Percentiles rank a stretch among this genome's conserved stretches.
phyloP scores from a whole-genome alignment of 2,113 vertebrate genomes.

The Tetrax tetrax region DNA sequence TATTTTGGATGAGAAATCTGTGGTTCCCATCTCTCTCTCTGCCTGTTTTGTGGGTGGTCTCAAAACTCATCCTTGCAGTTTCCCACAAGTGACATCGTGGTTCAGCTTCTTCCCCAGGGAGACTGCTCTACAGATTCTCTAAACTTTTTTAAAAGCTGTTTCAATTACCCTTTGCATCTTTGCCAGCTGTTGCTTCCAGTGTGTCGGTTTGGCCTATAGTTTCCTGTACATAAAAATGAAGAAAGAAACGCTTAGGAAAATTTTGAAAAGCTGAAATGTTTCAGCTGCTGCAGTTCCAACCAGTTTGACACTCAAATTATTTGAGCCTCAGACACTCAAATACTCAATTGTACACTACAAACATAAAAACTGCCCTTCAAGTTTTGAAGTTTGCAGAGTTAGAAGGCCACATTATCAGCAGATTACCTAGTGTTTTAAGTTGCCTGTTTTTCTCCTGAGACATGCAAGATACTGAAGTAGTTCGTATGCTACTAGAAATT shows the following conservation, averaged over 20 bases:
- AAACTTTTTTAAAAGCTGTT: constrained; percentile 14
- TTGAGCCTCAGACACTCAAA: neutral
- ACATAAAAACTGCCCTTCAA: neutral
- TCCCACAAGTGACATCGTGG: neutral
- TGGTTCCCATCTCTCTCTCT: neutral
- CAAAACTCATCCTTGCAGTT: neutral
- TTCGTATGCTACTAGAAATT: neutral
- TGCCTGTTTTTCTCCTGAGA: neutral
- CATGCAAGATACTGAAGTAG: neutral
- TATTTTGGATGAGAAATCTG: neutral
- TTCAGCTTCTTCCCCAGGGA: neutral
- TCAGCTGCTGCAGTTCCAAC: neutral
- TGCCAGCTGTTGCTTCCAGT: constrained; percentile 4
- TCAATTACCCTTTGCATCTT: constrained; percentile 14
- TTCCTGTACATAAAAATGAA: neutral
- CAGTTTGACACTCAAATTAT: neutral
- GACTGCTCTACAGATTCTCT: neutral
- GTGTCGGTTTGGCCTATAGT: neutral
- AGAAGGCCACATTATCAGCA: neutral
- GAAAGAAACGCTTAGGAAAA: neutral
- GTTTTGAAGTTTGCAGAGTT: neutral
- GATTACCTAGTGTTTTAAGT: neutral
- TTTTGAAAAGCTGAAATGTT: neutral
- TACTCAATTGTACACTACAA: neutral
- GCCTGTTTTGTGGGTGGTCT: neutral